Evolutionary conservation across 2,113 vertebrate species (phyloP).

Genomic region (Cyprinodon tularosa): DNA sequence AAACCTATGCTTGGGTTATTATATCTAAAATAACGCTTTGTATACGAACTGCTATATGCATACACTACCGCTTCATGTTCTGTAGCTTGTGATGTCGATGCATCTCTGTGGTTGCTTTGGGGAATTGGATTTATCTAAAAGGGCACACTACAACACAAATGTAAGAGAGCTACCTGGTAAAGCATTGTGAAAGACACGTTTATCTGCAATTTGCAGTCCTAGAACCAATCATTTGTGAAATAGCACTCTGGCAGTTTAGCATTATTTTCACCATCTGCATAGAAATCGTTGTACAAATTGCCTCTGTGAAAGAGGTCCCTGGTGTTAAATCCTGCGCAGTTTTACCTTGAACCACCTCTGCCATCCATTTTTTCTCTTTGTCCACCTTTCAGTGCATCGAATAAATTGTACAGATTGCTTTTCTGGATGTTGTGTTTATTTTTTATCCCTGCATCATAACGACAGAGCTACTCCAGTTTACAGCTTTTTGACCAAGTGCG

Average conservation of each 20-base stretch:
- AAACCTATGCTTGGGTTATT: background rate
- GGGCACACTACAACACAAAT: background rate
- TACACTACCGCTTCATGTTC: background rate
- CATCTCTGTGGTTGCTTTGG: background rate
- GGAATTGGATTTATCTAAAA: background rate
- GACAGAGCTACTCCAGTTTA: background rate
- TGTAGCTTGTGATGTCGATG: background rate
- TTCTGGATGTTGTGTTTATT: slow-evolving; percentile 12
- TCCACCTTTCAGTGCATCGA: background rate
- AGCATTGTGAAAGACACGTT: background rate
- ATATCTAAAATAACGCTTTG: background rate
- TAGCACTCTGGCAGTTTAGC: background rate
- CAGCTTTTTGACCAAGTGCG: background rate
- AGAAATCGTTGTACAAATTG: slow-evolving; percentile 6
- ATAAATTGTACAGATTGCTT: slow-evolving; percentile 13
- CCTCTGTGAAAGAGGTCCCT: background rate
- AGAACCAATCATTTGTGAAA: slow-evolving; percentile 12
- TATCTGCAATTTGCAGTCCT: slow-evolving; percentile 1
- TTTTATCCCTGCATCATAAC: background rate
- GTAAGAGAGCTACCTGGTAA: background rate
- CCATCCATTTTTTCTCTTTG: slow-evolving; percentile 3
- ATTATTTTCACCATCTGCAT: slow-evolving; percentile 3
- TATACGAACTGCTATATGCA: background rate
- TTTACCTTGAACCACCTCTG: slow-evolving; percentile 5
- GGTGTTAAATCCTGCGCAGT: slow-evolving; percentile 4